Base-by-base conservation (phyloP, 2,113 vertebrate genomes). In the Cryptotis parvus region DNA sequence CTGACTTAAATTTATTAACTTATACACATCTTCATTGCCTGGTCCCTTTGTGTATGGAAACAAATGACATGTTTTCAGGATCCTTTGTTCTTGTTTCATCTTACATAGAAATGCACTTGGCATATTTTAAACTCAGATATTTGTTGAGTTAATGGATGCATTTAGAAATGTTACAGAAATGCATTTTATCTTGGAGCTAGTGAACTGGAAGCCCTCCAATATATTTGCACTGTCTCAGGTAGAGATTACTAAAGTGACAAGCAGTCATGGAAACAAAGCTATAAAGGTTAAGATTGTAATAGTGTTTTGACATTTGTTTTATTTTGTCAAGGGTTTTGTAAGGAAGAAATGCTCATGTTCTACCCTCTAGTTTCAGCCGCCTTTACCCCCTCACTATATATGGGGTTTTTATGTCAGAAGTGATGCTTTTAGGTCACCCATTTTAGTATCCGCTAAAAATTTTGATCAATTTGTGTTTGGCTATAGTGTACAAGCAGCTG, bases 291-390 rank as follows among this genome's bases (percentile, higher is more conserved):
- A 58, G 72, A 83, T n/a, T 84, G 15, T 49, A 84, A 74, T 82
- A 82, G 33, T 39, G 87, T 89, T 80, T 49, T 63, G 65, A 82
- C 18, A 35, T 82, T 91, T 87, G 45, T 79, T 93, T 94, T 84
- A 85, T 93, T 87, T 87, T 94, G n/a, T 61, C 26, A 90, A 8
- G 20, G 12, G 31, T 85, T 90, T 11, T 88, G 15, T 45, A 63
- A 87, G 73, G 55, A 91, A 61, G 43, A 86, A 69, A 89, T 78
- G 18, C n/a, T 0, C 68, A 43, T n/a, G 3, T 41, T 76, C 91
- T 41, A n/a, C 26, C n/a, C 87, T 79, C 26, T 33, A 52, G 0
- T n/a, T 94, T 39, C 6, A 82, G 12, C n/a, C n/a, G n/a, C n/a
- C 12, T 85, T 79, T 83, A 65, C n/a, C 10, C n/a, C 84, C 63